Evolutionary conservation across 2,888 invertebrate species (phyloP).

Genomic region (Sympetrum striolatum): DNA sequence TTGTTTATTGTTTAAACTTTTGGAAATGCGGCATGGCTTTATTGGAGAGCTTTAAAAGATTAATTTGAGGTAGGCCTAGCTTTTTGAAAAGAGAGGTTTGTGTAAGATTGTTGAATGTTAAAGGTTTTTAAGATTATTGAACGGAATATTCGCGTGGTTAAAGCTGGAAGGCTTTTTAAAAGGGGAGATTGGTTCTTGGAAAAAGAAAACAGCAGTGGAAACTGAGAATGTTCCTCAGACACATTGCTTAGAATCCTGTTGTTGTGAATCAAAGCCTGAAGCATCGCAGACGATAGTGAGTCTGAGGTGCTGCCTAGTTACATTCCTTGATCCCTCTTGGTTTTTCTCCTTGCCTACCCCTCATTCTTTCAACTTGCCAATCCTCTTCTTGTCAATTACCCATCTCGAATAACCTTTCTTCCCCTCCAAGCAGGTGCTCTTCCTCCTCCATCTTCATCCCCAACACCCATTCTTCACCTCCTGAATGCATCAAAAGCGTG

Average conservation of each 20-base stretch:
- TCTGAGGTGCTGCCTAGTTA: constrained; percentile 38
- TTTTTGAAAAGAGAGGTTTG: not conserved
- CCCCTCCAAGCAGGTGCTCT: constrained; percentile 39
- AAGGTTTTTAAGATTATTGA: not conserved
- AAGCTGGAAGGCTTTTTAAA: constrained; percentile 11
- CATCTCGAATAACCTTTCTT: constrained; percentile 13
- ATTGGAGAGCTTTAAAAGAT: constrained; percentile 26
- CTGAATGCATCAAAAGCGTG: constrained; percentile 40
- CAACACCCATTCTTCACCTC: constrained; percentile 18
- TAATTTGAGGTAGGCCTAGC: constrained; percentile 33
- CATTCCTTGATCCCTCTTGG: constrained; percentile 25
- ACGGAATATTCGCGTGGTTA: constrained; percentile 20
- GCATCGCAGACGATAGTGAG: constrained; percentile 17
- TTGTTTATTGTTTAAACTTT: constrained; percentile 4
- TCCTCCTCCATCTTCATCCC: constrained; percentile 13
- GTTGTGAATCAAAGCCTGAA: constrained; percentile 35
- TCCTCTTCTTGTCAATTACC: constrained; percentile 42
- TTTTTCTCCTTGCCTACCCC: not conserved
- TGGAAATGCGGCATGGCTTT: constrained; percentile 33
- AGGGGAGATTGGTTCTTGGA: constrained; percentile 7
- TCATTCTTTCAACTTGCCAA: not conserved
- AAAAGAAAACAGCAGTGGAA: constrained; percentile 33
- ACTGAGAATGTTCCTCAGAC: constrained; percentile 29
- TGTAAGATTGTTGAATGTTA: constrained; percentile 16
- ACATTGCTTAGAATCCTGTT: constrained; percentile 36